Evolutionary conservation across 2,113 vertebrate species (phyloP), one percentile per base, ranked within the genome.

Genomic region (Sinocyclocheilus anshuiensis): DNA sequence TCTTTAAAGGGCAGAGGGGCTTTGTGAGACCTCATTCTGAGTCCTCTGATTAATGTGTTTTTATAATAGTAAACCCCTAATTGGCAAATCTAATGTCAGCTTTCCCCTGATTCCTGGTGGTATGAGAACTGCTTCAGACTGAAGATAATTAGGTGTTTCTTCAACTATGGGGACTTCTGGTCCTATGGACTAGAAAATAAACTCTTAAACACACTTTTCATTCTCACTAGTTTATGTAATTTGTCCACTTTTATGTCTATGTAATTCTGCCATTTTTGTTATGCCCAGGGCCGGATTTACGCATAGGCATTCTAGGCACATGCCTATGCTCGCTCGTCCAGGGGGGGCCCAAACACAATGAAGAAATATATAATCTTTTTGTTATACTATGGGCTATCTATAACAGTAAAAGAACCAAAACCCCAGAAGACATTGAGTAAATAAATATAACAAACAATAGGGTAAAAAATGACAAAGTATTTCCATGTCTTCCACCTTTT

Each of bases 1-100:
- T 53, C 59, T 48, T 81, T 53, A 82, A 82, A 69, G 63, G 63
- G 81, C 26, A 71, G 26, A 53, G 50, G 76, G 76, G 76, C 16
- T 77, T 77, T 76, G 13, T 76, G 22, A 65, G 59, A 45, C 39
- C 77, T 36, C 39, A 29, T 50, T 82, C 63, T 33, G 42, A 82
- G 20, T 53, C 63, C 26, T 53, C 48, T 82, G 63, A 82, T 81
- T 16, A 65, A 65, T 81, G 55, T 61, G 61, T 81, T 81, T 80
- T 65, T 81, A 48, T 42, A 65, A 22, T 10, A 65, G 16, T 33
- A 69, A 82, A 53, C 48, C 45, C 10, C 63, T 82, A 53, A 50
- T 29, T 82, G 63, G 26, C 36, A 12, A 55, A 33, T 50, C 12
- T 76, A 50, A 45, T 76, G 74, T 76, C 76, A 33, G 8, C 26